Base-by-base conservation (phyloP, 35 echinoderm and acorn worm genomes). In the Acanthaster planci region DNA sequence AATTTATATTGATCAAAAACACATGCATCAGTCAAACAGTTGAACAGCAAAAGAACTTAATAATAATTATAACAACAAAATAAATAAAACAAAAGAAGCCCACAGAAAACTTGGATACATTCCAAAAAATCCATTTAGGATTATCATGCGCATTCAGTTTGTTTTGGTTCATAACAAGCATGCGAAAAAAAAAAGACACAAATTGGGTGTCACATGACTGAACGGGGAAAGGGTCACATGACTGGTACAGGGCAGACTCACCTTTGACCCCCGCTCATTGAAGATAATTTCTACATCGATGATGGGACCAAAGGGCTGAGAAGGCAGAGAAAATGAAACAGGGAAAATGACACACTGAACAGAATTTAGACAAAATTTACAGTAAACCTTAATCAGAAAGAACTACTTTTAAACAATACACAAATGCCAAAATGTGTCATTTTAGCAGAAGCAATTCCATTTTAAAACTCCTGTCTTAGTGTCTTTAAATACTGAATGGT, bases 251-350 rank as follows among this genome's bases (percentile, higher is more conserved):
- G 26, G 52, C 8, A 34, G n/a, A 86, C 96, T 86, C 90, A 99
- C 96, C 96, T 99, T 99, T 31, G 92, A 94, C 7, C 96, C 96
- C 80, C 96, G 47, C 79, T 99, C 96, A 87, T 99, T 99, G 83
- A 99, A 99, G 64, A 99, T 99, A 76, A 99, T 99, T 78, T 99
- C 96, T 78, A 99, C 96, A 99, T 99, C 96, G 68, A 99, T 79
- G 55, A 99, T 99, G 76, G 96, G 82, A 90, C 96, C 96, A 84
- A 99, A 99, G 27, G 89, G 84, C 96, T 99, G 82, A 55, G 84
- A 79, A 90, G 39, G 40, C 10, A 67, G 26, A 67, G 31, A 68
- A 38, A 22, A 40, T 67, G 7, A 38, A 84, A 31, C 44, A 2
- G 52, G 23, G 54, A 47, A 39, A 55, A 16, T 55, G 52, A 82